A percentile compares a stretch with the other conserved stretches of the same genome.
phyloP scores from a whole-genome alignment of 2,888 invertebrate genomes.

The Carabus problematicus region DNA sequence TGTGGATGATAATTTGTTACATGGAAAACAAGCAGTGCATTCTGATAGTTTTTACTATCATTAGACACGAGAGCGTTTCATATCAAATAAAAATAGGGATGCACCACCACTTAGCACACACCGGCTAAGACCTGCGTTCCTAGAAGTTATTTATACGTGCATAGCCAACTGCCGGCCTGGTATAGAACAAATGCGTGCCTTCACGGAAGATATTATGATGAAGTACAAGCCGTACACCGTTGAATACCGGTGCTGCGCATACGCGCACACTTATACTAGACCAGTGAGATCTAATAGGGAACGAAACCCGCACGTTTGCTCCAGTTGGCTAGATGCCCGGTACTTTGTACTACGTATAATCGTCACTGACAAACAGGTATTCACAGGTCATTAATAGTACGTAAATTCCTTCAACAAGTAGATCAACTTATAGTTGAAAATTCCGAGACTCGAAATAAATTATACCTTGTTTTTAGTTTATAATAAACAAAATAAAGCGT shows the following conservation, averaged over 20 bases:
- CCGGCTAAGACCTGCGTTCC: background rate
- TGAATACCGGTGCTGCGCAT: too few relatives aligned
- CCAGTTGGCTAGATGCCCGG: constrained; percentile 31
- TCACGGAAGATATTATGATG: constrained; percentile 9
- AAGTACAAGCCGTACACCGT: background rate
- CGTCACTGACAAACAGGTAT: constrained; percentile 23
- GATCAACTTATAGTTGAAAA: too few relatives aligned
- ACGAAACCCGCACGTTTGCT: constrained; percentile 20
- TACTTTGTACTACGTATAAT: constrained; percentile 12
- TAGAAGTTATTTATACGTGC: constrained; percentile 29
- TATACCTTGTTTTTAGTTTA: too few relatives aligned
- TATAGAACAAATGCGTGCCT: constrained; percentile 25
- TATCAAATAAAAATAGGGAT: too few relatives aligned
- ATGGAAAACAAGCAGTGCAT: too few relatives aligned
- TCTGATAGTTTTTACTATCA: too few relatives aligned
- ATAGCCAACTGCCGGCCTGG: constrained; percentile 1
- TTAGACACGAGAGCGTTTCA: too few relatives aligned
- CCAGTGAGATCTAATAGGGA: background rate
- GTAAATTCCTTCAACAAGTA: too few relatives aligned
- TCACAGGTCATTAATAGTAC: background rate
- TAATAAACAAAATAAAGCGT: too few relatives aligned
- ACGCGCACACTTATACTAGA: background rate
- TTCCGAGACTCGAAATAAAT: too few relatives aligned
- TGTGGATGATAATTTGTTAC: too few relatives aligned
- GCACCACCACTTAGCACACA: too few relatives aligned